phyloP scores from a whole-genome alignment of 2,113 vertebrate genomes.

The Triplophysa siluroides region DNA sequence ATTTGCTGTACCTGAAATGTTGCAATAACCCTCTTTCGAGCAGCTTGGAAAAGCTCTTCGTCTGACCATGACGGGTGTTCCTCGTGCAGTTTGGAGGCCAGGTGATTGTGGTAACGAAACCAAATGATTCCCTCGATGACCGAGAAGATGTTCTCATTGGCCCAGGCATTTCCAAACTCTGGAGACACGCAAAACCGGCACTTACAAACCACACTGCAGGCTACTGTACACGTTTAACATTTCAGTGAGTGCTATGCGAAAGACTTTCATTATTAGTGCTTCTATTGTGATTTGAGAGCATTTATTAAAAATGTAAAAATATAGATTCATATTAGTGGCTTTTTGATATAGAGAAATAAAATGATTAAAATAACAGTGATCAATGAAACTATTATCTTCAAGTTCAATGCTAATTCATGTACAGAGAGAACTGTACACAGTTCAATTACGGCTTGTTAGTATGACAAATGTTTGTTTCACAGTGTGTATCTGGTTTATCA shows the following conservation, averaged over 20 bases:
- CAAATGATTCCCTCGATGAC: conserved; percentile 85
- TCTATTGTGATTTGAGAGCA: not conserved
- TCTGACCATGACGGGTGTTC: conserved; percentile 81
- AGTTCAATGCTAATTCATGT: too few species aligned
- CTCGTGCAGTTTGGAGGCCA: conserved; percentile 71
- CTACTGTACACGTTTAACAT: not conserved
- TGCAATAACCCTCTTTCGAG: conserved; percentile 86
- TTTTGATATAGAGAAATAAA: too few species aligned
- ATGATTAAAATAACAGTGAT: too few species aligned
- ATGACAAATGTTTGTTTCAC: not conserved
- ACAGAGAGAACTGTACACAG: too few species aligned
- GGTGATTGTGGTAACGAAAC: conserved; percentile 93
- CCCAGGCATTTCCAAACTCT: conserved; percentile 89
- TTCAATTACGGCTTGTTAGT: not conserved
- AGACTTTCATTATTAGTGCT: not conserved
- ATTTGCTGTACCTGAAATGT: conserved; percentile 87
- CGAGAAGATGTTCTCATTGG: conserved; percentile 88
- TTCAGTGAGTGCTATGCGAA: too few species aligned
- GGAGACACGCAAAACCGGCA: conserved; percentile 41
- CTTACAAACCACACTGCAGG: conserved; percentile 36
- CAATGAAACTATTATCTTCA: too few species aligned
- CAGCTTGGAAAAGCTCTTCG: conserved; percentile 87
- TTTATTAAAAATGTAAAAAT: not conserved
- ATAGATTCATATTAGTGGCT: too few species aligned
- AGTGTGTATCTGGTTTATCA: not conserved